Evolutionary conservation across 2,113 vertebrate genomes (phyloP), one percentile per base, ranked within the genome.

Genomic region (Chroicocephalus ridibundus): DNA sequence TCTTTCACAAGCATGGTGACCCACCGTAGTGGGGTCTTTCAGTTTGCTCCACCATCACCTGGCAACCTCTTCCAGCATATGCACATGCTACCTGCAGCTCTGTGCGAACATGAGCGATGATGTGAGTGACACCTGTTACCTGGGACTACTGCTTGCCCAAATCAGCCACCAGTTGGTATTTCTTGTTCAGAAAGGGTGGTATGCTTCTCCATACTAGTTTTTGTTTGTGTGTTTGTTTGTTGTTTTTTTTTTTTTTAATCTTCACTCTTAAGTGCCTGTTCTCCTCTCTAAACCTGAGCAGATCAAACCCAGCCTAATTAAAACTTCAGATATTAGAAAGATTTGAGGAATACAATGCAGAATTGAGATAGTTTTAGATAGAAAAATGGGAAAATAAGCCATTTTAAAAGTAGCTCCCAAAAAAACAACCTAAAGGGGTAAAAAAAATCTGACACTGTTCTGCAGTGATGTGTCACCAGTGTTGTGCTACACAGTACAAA

Each of bases 31-130:
- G 24, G 36, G 36, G 4, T 27, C 29, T 75, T 49, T 17, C 40
- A 8, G 10, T 24, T 74, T 6, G 4, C 65, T 36, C 36, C 46
- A 25, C 71, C 27, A 17, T 46, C 64, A 69, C 16, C 61, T 82
- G 1, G 0, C n/a, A n/a, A 27, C 19, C 42, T 46, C 11, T 11
- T 40, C n/a, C 18, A 27, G 38, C 16, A 75, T 81, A 49, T 1
- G 4, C 52, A 51, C 0, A 0, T 7, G 13, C 57, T 24, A 13
- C 44, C 9, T 14, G 18, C 15, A 34, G 36, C 52, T 20, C 25
- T 19, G 10, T 0, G 2, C 16, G 57, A 44, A 52, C 0, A 0
- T 2, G 8, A 83, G n/a, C 0, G 0, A 17, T 68, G 60, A 46
- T 1, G 0, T 31, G 44, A 77, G 11, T 42, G 61, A 26, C 26